Percentiles rank a stretch among this genome's conserved stretches.
Conservation (phyloP, 2,888 invertebrate genomes). For the Drosophila leonis region DNA sequence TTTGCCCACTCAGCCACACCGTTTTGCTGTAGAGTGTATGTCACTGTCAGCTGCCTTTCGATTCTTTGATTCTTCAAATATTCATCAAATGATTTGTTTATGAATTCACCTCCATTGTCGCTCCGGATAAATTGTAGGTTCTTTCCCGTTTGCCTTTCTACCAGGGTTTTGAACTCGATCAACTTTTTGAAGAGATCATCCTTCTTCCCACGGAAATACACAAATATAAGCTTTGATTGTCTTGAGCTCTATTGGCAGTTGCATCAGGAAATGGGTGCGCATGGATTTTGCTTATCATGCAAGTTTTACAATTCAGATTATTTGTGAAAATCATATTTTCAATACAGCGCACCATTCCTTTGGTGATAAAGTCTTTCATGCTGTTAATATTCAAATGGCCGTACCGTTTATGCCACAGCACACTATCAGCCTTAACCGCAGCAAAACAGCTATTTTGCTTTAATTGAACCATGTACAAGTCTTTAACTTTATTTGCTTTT, state of each 20-base stretch:
- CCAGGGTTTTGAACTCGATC: conserved; percentile 9
- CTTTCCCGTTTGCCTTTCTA: too few relatives aligned
- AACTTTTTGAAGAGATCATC: conserved; percentile 6
- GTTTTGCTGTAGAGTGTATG: too few relatives aligned
- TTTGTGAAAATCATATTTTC: not conserved
- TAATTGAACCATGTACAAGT: not conserved
- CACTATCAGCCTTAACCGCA: not conserved
- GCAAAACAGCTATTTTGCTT: not conserved
- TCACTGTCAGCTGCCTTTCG: too few relatives aligned
- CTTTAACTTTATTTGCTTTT: not conserved
- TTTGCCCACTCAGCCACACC: too few relatives aligned
- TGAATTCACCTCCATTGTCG: too few relatives aligned
- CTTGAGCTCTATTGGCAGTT: not conserved
- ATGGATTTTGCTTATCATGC: not conserved
- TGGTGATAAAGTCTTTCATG: not conserved
- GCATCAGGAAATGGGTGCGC: too few relatives aligned
- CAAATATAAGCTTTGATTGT: not conserved
- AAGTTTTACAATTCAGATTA: not conserved
- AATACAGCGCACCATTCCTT: not conserved
- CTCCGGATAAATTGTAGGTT: too few relatives aligned
- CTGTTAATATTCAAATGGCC: not conserved
- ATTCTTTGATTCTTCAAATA: too few relatives aligned
- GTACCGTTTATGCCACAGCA: conserved; percentile 11
- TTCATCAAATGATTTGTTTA: too few relatives aligned
- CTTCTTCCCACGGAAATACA: conserved; percentile 2